Evolutionary conservation across 2,888 invertebrate species (phyloP), one percentile per base, ranked within the genome.

Genomic region (Homarus gammarus): DNA sequence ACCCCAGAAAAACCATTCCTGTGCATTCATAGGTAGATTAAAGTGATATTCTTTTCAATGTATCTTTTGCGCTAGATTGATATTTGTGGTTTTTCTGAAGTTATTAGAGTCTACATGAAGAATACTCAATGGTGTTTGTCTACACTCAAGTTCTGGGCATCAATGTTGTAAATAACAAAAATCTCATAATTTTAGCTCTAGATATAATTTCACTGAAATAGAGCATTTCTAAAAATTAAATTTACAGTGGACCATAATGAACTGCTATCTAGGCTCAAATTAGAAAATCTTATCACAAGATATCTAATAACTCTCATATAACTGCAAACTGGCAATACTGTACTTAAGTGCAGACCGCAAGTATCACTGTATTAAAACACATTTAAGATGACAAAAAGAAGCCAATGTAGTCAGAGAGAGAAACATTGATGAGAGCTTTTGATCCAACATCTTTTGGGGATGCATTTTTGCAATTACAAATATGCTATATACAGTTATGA

Each of bases 1-100:
- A 87, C 87, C 87, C 61, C 87, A 87, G 87, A 87, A 87, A 87
- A 87, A 87, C 87, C 87, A 87, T 73, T 87, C 87, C 82, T 87
- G 87, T 87, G 87, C 87, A 81, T 82, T 82, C 75, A 82, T 87
- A 82, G 82, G 49, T 82, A 87, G 44, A 73, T 82, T 81, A 81
- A 87, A 44, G 40, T 73, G 61, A 61, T 73, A 75, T 83, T 72
- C 40, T 87, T 79, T 70, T 73, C 44, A 27, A 64, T 81, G 33
- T 81, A 61, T 68, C 75, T 87, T 87, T 79, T 81, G 87, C 87
- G 87, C 87, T 87, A 86, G 56, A 75, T 82, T 82, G 51, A 82
- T 73, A 33, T 49, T 84, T 68, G 82, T 87, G 87, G 87, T 87
- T 87, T 87, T 87, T 87, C 87, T 87, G 87, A 87, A 87, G 87